Evolutionary conservation across 2,113 vertebrate genomes (phyloP).

Genomic region (Plotosus lineatus): DNA sequence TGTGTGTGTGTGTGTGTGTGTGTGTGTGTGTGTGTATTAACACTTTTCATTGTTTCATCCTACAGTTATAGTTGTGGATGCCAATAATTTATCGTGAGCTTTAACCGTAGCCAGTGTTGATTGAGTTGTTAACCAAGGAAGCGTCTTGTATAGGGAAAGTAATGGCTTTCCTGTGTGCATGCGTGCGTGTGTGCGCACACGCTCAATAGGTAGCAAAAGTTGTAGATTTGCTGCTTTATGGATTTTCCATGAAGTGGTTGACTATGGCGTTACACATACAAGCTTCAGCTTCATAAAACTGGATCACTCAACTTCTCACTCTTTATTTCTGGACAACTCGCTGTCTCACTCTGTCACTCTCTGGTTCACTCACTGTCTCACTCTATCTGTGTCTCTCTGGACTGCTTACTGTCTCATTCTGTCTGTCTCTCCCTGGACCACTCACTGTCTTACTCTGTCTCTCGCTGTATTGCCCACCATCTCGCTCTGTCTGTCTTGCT

Average conservation of each 20-base stretch:
- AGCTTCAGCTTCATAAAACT: constrained; percentile 49
- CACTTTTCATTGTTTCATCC: too few relatives aligned
- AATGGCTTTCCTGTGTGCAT: too few relatives aligned
- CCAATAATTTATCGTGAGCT: too few relatives aligned
- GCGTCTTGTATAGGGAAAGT: too few relatives aligned
- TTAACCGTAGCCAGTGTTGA: too few relatives aligned
- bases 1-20: not conserved
- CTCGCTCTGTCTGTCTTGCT: too few relatives aligned
- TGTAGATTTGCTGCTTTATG: constrained; percentile 43
- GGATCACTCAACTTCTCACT: constrained; percentile 40
- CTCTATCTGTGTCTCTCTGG: too few relatives aligned
- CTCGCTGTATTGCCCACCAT: too few relatives aligned
- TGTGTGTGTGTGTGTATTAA: not conserved
- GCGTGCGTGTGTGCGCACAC: not conserved
- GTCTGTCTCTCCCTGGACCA: not conserved
- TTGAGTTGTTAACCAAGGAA: too few relatives aligned
- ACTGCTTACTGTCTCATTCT: constrained; percentile 25
- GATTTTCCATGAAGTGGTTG: constrained; percentile 33
- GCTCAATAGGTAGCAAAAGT: constrained; percentile 4
- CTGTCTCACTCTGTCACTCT: not conserved
- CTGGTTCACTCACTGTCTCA: not conserved
- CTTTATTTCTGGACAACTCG: not conserved
- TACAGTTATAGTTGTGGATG: too few relatives aligned
- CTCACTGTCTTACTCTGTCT: too few relatives aligned
- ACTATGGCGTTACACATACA: constrained; percentile 47